Base-by-base conservation (phyloP, 2,888 invertebrate genomes). In the Brenthis ino region DNA sequence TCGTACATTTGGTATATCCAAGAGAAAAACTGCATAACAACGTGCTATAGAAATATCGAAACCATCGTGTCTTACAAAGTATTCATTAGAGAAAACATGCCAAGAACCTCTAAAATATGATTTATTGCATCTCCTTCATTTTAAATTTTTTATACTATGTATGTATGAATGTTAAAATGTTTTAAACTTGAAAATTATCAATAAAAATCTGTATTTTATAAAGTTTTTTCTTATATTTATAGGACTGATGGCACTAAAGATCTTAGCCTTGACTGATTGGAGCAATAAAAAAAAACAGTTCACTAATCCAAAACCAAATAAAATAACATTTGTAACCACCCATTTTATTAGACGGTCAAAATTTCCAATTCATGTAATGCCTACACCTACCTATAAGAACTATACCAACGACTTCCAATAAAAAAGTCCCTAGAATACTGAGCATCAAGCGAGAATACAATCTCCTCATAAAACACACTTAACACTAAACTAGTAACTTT, bases 401-500 rank as follows among this genome's bases (percentile, higher is more conserved):
- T 63, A 63, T 43, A 37, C 63, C 53, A 54, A 63, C 37, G 43
- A 63, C 63, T 63, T 63, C 63, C 63, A 63, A 63, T 63, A 63
- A 14, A 63, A 63, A 63, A 54, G 63, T 43, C 63, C 53, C 63
- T 63, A 63, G 43, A 63, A 63, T 63, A 63, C 63, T 63, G 63
- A 63, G 63, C 63, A 48, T 51, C 56, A 63, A 63, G 63, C 63
- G 63, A 63, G 53, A 43, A 43, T 43, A 54, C 53, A 63, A 53
- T 53, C 63, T 28, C 63, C 51, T 53, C 53, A 6, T 53, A 43
- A 63, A 63, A 63, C 43, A 54, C 43, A 54, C 53, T 43, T 20
- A 63, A 54, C 20, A 14, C 24, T 63, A 53, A 74, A 75, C 74
- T 77, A 73, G 77, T 78, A 83, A 82, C 79, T 60, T 78, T 73